Evolutionary conservation across 2,797 vertebrate genomes (phyloP).

Genomic region (Nyctalus aviator): DNA sequence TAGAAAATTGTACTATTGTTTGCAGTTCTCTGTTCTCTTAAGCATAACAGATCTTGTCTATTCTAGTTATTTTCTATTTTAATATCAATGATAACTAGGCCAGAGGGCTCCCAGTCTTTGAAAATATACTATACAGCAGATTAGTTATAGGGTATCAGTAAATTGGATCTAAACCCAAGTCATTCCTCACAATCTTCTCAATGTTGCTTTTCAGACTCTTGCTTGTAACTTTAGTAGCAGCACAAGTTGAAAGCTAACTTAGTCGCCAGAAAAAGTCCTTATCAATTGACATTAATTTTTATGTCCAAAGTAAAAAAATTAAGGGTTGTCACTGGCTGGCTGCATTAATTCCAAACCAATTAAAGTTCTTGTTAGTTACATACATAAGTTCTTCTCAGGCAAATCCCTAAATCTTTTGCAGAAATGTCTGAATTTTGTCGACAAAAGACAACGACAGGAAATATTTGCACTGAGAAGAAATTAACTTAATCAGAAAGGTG

Average conservation of each 20-base stretch:
- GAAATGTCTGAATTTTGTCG: neutral
- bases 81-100: constrained; percentile 68
- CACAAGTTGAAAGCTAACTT: constrained; percentile 24
- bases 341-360: constrained; percentile 51
- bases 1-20: neutral
- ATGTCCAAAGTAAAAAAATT: constrained; percentile 21
- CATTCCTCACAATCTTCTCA: constrained; percentile 44
- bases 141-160: constrained; percentile 59
- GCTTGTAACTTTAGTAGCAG: constrained; percentile 9
- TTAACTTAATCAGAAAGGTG: neutral
- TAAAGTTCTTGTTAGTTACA: neutral
- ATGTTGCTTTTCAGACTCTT: constrained; percentile 46
- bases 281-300: constrained; percentile 65
- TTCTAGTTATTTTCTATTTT: constrained; percentile 65
- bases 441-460: neutral
- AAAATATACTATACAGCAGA: constrained; percentile 63
- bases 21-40: constrained; percentile 44
- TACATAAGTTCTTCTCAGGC: neutral
- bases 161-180: constrained; percentile 62
- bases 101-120: constrained; percentile 40
- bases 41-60: constrained; percentile 56
- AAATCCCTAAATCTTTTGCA: neutral
- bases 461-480: neutral
- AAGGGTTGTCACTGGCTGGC: neutral
- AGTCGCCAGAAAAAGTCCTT: constrained; percentile 53